A percentile compares a stretch with the other conserved stretches of the same genome.
phyloP scores from a whole-genome alignment of 2,113 vertebrate species.

The Merops nubicus region DNA sequence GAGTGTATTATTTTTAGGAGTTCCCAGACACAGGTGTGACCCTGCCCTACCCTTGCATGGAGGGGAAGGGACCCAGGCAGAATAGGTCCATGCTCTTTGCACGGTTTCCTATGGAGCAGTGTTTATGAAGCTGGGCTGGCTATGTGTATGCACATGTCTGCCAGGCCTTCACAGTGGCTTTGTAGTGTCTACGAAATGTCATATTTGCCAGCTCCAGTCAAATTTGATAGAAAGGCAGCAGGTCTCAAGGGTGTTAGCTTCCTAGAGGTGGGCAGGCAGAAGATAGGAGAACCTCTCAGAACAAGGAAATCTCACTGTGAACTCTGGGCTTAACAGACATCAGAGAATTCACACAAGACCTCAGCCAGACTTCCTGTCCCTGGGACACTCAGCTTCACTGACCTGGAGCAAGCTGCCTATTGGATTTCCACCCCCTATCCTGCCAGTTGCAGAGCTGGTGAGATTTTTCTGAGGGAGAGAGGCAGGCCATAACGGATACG shows the following conservation, averaged over 20 bases:
- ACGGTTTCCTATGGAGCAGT: fast-evolving
- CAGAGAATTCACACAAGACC: background rate
- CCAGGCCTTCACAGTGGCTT: background rate
- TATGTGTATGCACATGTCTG: background rate
- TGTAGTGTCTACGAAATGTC: background rate
- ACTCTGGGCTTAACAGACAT: background rate
- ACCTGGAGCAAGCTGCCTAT: background rate
- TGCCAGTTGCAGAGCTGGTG: background rate
- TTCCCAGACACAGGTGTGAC: background rate
- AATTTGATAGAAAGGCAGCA: background rate
- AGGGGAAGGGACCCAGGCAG: background rate
- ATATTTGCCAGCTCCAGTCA: background rate
- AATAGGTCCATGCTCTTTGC: background rate
- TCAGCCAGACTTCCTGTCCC: background rate
- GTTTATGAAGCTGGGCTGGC: background rate
- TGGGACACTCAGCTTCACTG: background rate
- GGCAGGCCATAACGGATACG: background rate
- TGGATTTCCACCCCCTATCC: background rate
- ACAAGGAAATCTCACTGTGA: background rate
- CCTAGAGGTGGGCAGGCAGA: background rate
- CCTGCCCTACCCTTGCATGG: background rate
- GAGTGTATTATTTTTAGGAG: background rate
- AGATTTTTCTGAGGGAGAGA: background rate
- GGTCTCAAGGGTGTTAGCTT: background rate
- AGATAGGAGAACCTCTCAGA: background rate